A percentile compares a stretch with the other conserved stretches of the same genome.
These are phyloP conservation scores for Neopelma chrysocephalum DNA, from an alignment of 2,797 vertebrate genomes.

Conservation along the genomic window DNA sequence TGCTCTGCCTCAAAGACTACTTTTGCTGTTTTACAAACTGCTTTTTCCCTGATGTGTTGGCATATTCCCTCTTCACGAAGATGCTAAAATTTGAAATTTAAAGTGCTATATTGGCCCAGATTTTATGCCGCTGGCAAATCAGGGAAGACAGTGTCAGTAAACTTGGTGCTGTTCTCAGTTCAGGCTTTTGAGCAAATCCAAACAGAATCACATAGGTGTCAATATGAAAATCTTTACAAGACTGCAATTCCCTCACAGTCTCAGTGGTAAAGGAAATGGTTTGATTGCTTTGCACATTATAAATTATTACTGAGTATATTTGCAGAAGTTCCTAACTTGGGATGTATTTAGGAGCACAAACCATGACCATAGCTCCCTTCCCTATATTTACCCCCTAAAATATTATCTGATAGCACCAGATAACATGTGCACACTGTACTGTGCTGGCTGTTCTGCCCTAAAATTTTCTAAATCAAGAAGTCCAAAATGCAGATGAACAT, in stretches of 20 bases:
- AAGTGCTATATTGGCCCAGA: background rate
- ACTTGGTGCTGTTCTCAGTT: background rate
- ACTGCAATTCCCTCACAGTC: background rate
- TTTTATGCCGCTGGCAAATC: background rate
- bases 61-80: background rate
- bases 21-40: background rate
- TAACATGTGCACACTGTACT: background rate
- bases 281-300: background rate
- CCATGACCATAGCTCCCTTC: background rate
- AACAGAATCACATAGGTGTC: background rate
- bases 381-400: background rate
- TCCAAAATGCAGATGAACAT: background rate
- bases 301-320: background rate
- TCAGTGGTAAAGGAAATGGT: background rate
- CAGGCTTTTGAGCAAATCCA: background rate
- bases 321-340: background rate
- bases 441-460: background rate
- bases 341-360: background rate
- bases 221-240: background rate
- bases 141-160: background rate
- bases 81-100: background rate
- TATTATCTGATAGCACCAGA: background rate
- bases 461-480: background rate
- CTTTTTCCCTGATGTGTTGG: background rate
- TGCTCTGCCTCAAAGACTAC: background rate